A percentile compares a stretch with the other conserved stretches of the same genome.
Evolutionary conservation across 2,888 invertebrate species (phyloP).

Genomic region (Phaedon cochleariae): DNA sequence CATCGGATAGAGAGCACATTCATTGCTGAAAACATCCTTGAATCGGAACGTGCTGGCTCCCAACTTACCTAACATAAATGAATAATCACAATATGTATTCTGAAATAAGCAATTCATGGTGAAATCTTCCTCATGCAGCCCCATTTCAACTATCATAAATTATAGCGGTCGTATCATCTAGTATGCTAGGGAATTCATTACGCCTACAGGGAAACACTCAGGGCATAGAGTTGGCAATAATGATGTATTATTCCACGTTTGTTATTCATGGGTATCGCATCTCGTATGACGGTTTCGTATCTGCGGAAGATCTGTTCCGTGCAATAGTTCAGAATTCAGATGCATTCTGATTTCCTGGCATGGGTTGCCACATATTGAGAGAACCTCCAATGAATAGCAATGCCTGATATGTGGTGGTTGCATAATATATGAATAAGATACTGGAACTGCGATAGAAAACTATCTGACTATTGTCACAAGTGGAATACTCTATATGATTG

Average conservation of each 20-base stretch:
- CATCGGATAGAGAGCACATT: too few species aligned
- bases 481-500: too few species aligned
- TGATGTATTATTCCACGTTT: constrained; percentile 35
- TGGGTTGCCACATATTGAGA: neutral
- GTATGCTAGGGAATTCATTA: constrained; percentile 35
- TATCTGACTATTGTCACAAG: too few species aligned
- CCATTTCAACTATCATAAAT: constrained; percentile 29
- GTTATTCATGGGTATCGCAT: constrained; percentile 35
- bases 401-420: neutral
- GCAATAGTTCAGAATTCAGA: neutral
- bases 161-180: constrained; percentile 31
- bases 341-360: neutral
- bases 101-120: constrained; percentile 24
- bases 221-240: constrained; percentile 25
- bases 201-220: constrained; percentile 16
- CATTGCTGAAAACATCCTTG: too few species aligned
- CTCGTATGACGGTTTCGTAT: constrained; percentile 23
- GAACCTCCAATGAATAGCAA: neutral
- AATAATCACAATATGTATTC: constrained; percentile 15
- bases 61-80: too few species aligned
- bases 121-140: constrained; percentile 30
- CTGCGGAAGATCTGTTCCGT: constrained; percentile 10
- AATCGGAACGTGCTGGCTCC: too few species aligned
- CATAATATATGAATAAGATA: neutral
- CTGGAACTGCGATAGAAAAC: too few species aligned